Conservation (phyloP, 1,140 invertebrate species). For the Neoseiulus cucumeris region DNA sequence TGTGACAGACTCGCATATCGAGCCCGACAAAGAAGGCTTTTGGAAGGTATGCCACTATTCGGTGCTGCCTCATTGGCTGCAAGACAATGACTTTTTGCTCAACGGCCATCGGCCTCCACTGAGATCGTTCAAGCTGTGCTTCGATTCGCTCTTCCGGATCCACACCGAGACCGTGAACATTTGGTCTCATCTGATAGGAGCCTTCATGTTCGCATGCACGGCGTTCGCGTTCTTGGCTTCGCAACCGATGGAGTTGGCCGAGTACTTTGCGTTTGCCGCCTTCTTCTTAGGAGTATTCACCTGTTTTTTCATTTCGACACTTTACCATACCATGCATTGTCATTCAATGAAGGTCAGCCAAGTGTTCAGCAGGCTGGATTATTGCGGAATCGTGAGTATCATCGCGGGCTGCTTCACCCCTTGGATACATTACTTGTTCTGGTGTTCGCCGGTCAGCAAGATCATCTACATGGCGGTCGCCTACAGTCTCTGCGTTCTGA, state of each 20-base stretch:
- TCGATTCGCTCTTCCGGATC: slow-evolving; percentile 33
- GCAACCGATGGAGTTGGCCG: neutral
- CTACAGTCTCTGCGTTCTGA: slow-evolving; percentile 29
- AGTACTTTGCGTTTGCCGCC: slow-evolving; percentile 2
- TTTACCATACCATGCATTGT: slow-evolving; percentile 20
- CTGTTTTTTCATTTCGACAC: slow-evolving; percentile 5
- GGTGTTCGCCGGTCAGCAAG: neutral
- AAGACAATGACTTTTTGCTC: slow-evolving; percentile 35
- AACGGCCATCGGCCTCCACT: slow-evolving; percentile 34
- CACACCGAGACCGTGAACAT: slow-evolving; percentile 13
- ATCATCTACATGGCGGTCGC: slow-evolving; percentile 23
- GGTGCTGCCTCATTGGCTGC: slow-evolving; percentile 32
- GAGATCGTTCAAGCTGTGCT: slow-evolving; percentile 33
- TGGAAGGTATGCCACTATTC: neutral
- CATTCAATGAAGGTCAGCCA: slow-evolving; percentile 9
- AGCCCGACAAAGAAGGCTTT: too few species aligned
- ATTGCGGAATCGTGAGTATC: slow-evolving; percentile 11
- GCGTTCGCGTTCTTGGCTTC: neutral
- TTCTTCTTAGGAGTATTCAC: slow-evolving; percentile 8
- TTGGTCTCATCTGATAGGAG: slow-evolving; percentile 15
- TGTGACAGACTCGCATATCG: neutral
- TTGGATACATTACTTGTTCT: slow-evolving; percentile 11
- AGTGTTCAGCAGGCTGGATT: slow-evolving; percentile 2
- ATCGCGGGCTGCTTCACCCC: slow-evolving; percentile 11
- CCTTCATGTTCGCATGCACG: slow-evolving; percentile 9